These are phyloP conservation scores for Lamprotornis superbus DNA, from an alignment of 2,113 vertebrate species.

Conservation along the genomic window DNA sequence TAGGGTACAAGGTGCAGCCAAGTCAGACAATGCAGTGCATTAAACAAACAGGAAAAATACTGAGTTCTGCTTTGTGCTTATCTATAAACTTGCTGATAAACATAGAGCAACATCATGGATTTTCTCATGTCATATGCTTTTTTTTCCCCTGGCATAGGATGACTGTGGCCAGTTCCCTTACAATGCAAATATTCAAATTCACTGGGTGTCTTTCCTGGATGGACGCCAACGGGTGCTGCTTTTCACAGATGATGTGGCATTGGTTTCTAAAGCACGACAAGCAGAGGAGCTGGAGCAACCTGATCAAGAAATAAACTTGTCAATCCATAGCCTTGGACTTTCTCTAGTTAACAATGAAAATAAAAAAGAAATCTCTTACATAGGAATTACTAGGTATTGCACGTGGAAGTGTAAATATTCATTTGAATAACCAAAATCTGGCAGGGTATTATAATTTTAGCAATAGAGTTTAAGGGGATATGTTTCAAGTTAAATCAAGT, in stretches of 20 bases:
- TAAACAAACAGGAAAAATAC: not conserved
- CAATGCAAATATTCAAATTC: conserved; percentile 82
- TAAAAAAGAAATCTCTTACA: conserved; percentile 90
- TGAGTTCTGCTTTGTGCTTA: not conserved
- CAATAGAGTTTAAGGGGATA: not conserved
- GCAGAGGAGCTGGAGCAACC: conserved; percentile 94
- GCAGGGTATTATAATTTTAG: not conserved
- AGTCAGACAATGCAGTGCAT: not conserved
- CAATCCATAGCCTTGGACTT: conserved; percentile 90
- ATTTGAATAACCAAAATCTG: not conserved
- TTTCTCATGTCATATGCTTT: not conserved
- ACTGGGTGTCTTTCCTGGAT: conserved; percentile 96
- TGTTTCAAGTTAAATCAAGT: not conserved
- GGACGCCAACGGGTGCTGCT: conserved; percentile 92
- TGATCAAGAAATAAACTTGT: conserved; percentile 87
- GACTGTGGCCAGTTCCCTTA: conserved; percentile 88
- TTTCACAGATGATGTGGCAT: conserved; percentile 90
- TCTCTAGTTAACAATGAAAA: conserved; percentile 89
- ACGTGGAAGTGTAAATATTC: not conserved
- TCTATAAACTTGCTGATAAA: not conserved
- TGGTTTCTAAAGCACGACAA: conserved; percentile 91
- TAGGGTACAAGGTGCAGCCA: not conserved
- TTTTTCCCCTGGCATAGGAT: conserved; percentile 70
- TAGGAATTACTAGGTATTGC: conserved; percentile 91
- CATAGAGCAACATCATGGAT: not conserved